Conservation (phyloP, 2,888 invertebrate genomes). For the Galerucella calmariensis region DNA sequence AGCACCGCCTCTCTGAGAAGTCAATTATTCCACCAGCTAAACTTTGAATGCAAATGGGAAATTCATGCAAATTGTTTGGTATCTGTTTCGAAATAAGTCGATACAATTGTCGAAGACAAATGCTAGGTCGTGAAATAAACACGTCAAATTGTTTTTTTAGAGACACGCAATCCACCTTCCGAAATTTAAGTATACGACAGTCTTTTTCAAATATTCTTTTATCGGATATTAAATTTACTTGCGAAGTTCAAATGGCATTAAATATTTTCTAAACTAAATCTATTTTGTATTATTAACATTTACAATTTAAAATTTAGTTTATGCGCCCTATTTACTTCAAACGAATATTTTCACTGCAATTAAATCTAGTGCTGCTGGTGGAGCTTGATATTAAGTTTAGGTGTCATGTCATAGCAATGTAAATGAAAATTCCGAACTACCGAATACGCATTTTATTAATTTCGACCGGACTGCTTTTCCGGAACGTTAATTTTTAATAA, state of each 20-base stretch:
- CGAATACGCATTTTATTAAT: constrained; percentile 2
- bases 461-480: constrained; percentile 14
- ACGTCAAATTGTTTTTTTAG: background rate
- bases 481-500: constrained; percentile 27
- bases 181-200: no score
- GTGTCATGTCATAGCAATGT: constrained; percentile 1
- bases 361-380: background rate
- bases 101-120: constrained; percentile 26
- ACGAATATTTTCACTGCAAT: background rate
- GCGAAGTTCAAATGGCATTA: no score
- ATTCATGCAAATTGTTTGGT: constrained; percentile 28
- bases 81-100: constrained; percentile 24
- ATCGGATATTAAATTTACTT: no score
- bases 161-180: background rate
- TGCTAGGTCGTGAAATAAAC: constrained; percentile 19
- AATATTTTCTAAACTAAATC: no score
- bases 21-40: constrained; percentile 6
- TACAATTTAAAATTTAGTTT: background rate
- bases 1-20: background rate
- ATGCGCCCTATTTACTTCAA: background rate
- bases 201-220: no score
- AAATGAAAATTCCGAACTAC: constrained; percentile 13
- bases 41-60: constrained; percentile 28
- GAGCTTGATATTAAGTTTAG: constrained; percentile 3
- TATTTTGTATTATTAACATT: background rate